Evolutionary conservation across 1,140 invertebrate species (phyloP).

Genomic region (Megalopta genalis): DNA sequence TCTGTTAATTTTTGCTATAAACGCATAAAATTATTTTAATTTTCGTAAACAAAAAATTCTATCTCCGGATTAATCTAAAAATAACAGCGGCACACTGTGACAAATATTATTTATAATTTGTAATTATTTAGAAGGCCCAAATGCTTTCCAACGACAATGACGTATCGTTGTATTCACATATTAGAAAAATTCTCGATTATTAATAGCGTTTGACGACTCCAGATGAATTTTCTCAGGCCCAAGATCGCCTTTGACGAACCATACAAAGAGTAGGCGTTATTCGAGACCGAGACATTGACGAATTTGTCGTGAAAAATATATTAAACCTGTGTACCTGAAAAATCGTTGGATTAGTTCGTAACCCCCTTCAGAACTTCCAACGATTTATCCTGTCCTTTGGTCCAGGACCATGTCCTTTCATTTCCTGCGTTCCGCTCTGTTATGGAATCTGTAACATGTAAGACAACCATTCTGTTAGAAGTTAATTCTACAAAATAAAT

Average conservation of each 20-base stretch:
- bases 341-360: constrained; percentile 69
- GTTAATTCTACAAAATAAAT: too few relatives aligned
- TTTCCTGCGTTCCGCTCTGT: neutral
- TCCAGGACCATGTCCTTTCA: neutral
- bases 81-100: too few relatives aligned
- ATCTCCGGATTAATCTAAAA: too few relatives aligned
- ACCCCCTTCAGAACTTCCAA: constrained; percentile 27
- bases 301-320: constrained; percentile 58
- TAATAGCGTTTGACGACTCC: constrained; percentile 46
- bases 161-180: constrained; percentile 39
- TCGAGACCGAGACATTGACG: constrained; percentile 71
- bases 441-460: too few relatives aligned
- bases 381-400: constrained; percentile 18
- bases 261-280: constrained; percentile 56
- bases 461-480: too few relatives aligned
- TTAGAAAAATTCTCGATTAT: constrained; percentile 62
- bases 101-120: too few relatives aligned
- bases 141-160: constrained; percentile 59
- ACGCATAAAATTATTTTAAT: too few relatives aligned
- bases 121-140: constrained; percentile 22
- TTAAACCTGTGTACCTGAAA: constrained; percentile 66
- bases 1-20: too few relatives aligned
- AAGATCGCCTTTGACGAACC: constrained; percentile 28
- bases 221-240: constrained; percentile 41
- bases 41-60: too few relatives aligned